These are phyloP conservation scores for Nebria ingens DNA, from an alignment of 1,140 invertebrate species.

Conservation along the genomic window DNA sequence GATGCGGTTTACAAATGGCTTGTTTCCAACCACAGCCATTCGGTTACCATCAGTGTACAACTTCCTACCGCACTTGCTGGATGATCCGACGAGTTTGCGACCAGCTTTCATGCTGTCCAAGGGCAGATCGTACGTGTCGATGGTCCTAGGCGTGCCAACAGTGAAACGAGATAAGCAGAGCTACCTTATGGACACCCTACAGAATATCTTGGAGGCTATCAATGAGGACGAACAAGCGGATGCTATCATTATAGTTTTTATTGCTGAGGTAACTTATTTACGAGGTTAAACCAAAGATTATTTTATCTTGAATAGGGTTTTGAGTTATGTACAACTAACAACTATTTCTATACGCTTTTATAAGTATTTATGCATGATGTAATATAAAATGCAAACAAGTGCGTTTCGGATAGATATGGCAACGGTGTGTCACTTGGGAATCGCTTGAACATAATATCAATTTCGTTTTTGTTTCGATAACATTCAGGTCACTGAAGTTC, in stretches of 20 bases:
- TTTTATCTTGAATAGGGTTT: no score
- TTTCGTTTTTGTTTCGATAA: no score
- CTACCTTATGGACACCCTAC: slow-evolving; percentile 80
- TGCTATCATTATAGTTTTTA: slow-evolving; percentile 79
- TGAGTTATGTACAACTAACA: no score
- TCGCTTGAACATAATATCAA: no score
- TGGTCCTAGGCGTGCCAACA: slow-evolving; percentile 82
- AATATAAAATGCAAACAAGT: no score
- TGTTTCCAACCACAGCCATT: slow-evolving; percentile 36
- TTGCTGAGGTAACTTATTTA: slow-evolving; percentile 63
- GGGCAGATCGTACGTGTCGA: slow-evolving; percentile 60
- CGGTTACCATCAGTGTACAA: slow-evolving; percentile 70
- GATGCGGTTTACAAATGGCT: slow-evolving; percentile 30
- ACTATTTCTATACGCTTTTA: no score
- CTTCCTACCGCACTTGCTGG: slow-evolving; percentile 78
- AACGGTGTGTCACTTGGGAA: no score
- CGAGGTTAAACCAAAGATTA: no score
- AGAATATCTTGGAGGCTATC: slow-evolving; percentile 77
- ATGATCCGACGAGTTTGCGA: slow-evolving; percentile 62
- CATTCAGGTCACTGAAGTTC: no score
- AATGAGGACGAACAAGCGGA: slow-evolving; percentile 63
- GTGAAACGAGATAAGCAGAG: slow-evolving; percentile 80
- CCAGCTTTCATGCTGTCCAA: slow-evolving; percentile 70
- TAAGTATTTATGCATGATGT: no score
- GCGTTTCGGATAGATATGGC: no score